A percentile compares a stretch with the other conserved stretches of the same genome.
Conservation (phyloP, 2,113 vertebrate species). For the Semnornis frantzii region DNA sequence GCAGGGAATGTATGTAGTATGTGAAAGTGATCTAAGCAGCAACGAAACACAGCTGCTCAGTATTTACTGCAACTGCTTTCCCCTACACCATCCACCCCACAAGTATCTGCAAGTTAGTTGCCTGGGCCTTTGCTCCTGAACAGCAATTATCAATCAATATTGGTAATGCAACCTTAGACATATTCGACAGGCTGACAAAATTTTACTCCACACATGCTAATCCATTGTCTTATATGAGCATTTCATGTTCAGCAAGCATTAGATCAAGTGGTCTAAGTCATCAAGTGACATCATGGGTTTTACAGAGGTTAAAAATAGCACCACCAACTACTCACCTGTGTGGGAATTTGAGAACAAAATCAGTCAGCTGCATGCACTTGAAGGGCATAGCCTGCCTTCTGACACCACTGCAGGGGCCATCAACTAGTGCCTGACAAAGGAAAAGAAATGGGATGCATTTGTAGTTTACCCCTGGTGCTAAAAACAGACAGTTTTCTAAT, state of each 20-base stretch:
- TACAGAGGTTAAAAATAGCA: not conserved
- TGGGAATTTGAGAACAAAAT: slow-evolving; percentile 94
- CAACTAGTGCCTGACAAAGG: slow-evolving; percentile 84
- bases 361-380: slow-evolving; percentile 88
- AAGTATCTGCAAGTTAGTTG: not conserved
- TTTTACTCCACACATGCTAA: not conserved
- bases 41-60: not conserved
- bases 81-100: not conserved
- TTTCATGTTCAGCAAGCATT: not conserved
- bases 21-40: not conserved
- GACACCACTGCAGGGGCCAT: slow-evolving; percentile 93
- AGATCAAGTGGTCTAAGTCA: not conserved
- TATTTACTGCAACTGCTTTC: not conserved
- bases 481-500: not conserved
- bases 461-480: not conserved
- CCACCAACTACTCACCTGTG: slow-evolving; percentile 78
- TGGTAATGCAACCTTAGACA: accelerated
- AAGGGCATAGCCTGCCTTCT: slow-evolving; percentile 95
- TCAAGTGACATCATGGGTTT: not conserved
- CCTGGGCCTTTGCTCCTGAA: not conserved
- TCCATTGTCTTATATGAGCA: not conserved
- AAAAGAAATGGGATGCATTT: accelerated
- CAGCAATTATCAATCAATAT: accelerated
- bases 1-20: not conserved
- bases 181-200: not conserved